Conservation (phyloP, 2,113 vertebrate species). For the Pungitius pungitius region DNA sequence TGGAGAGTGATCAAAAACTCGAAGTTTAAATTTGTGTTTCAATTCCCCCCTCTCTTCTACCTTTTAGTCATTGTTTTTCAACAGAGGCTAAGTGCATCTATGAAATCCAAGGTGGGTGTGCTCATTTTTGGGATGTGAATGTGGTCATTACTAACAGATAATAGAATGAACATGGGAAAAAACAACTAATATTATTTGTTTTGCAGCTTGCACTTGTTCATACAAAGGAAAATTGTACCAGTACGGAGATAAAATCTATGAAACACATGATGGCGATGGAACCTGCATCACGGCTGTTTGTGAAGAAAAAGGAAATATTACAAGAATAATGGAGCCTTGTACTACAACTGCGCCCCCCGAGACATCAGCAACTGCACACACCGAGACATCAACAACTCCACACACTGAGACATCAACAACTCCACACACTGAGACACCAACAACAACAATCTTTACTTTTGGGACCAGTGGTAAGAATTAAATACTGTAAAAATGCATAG, state of each 20-base stretch:
- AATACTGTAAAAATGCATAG: not conserved
- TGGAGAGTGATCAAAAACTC: not conserved
- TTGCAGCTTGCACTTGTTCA: constrained; percentile 83
- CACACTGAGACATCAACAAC: too few species aligned
- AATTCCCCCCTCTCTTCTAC: not conserved
- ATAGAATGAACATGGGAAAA: not conserved
- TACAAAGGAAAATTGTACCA: constrained; percentile 74
- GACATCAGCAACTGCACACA: constrained; percentile 41
- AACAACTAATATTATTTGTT: not conserved
- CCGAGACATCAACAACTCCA: too few species aligned
- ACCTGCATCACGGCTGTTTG: constrained; percentile 83
- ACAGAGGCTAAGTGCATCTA: constrained; percentile 31
- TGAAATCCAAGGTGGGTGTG: constrained; percentile 40
- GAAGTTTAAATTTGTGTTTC: not conserved
- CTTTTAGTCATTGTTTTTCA: constrained; percentile 71
- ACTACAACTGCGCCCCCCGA: accelerated
- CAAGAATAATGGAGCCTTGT: constrained; percentile 53
- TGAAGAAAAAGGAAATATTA: constrained; percentile 77
- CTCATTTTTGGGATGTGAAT: not conserved
- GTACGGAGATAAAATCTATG: constrained; percentile 77
- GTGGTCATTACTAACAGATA: not conserved
- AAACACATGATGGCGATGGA: constrained; percentile 83
- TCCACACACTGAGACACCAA: not conserved
- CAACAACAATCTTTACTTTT: constrained; percentile 53
- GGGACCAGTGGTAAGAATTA: constrained; percentile 49